Percentiles rank a stretch among this genome's conserved stretches.
phyloP scores from a whole-genome alignment of 2,888 invertebrate genomes.

The Microdon myrmicae region DNA sequence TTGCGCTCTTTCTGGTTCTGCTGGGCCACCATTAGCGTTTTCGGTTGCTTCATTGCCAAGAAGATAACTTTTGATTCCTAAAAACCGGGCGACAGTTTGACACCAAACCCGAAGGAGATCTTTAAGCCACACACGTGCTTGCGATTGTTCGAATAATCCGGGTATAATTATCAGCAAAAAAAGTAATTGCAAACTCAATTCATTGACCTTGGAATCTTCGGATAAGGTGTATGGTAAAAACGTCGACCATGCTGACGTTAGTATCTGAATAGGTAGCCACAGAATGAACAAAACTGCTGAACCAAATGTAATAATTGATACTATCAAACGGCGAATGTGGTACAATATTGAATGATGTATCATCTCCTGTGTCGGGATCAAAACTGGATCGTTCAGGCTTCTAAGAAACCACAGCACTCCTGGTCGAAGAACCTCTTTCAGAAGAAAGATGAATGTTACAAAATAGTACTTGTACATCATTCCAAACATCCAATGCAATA shows the following conservation, averaged over 20 bases:
- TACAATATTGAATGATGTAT: conserved; percentile 93
- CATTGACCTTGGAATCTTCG: conserved; percentile 88
- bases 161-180: conserved; percentile 95
- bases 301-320: conserved; percentile 95
- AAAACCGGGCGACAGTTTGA: conserved; percentile 80
- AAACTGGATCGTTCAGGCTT: conserved; percentile 98
- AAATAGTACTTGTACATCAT: conserved; percentile 99
- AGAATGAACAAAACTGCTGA: conserved; percentile 95
- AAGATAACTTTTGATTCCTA: conserved; percentile 90
- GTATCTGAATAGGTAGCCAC: conserved; percentile 91
- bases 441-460: conserved; percentile 91
- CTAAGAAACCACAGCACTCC: conserved; percentile 98
- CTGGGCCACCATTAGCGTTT: conserved; percentile 58
- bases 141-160: conserved; percentile 94
- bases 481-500: conserved; percentile 98
- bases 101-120: conserved; percentile 90
- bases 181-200: conserved; percentile 91
- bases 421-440: conserved; percentile 93
- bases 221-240: conserved; percentile 96
- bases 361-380: conserved; percentile 99
- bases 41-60: conserved; percentile 75
- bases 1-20: conserved; percentile 61
- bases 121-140: conserved; percentile 94
- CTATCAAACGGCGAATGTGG: conserved; percentile 89
- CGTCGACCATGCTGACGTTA: conserved; percentile 83